Evolutionary conservation across 2,797 vertebrate species (phyloP), one percentile per base, ranked within the genome.

Genomic region (Ctenopoma multispine): DNA sequence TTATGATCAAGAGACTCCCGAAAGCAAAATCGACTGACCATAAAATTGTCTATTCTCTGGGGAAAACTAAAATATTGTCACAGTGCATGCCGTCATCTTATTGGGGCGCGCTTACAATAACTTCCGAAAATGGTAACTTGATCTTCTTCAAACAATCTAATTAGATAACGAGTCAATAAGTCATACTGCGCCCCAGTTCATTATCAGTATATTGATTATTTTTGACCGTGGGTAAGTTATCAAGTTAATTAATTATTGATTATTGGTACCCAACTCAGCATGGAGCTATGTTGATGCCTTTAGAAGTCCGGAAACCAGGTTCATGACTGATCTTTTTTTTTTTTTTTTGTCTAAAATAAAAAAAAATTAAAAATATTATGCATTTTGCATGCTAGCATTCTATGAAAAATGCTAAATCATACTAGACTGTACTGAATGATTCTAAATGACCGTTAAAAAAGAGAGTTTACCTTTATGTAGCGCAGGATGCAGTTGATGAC

Each of bases 391-490:
- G 9, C 0, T 29, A 20, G 2, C 21, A 50, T 70, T 41, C 3
- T 6, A 5, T 7, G 5, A 27, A 24, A 64, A 50, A 64, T 23
- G 13, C 49, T 12, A 21, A 51, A 53, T 2, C 18, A 64, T 18
- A 50, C n/a, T 23, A 24, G 1, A 12, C 24, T 69, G 53, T 7
- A n/a, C 23, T 8, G 43, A 55, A 57, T 1, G 1, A 70, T 55
- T 55, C n/a, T 21, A 21, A 40, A 51, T 3, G 62, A 58, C 46
- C 7, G 54, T 17, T n/a, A n/a, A 51, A 61, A 69, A 63, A 75
- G 23, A 77, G 53, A 36, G 41, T 79, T 92, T 93, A 93, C 92
- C 92, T 93, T 90, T 53, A 50, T 63, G 82, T 62, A 43, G 89
- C 38, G 64, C 71, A 73, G 88, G 82, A 83, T 71, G 59, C 63